A percentile compares a stretch with the other conserved stretches of the same genome.
phyloP scores from a whole-genome alignment of 2,797 vertebrate genomes.

The Poecilia gillii region DNA sequence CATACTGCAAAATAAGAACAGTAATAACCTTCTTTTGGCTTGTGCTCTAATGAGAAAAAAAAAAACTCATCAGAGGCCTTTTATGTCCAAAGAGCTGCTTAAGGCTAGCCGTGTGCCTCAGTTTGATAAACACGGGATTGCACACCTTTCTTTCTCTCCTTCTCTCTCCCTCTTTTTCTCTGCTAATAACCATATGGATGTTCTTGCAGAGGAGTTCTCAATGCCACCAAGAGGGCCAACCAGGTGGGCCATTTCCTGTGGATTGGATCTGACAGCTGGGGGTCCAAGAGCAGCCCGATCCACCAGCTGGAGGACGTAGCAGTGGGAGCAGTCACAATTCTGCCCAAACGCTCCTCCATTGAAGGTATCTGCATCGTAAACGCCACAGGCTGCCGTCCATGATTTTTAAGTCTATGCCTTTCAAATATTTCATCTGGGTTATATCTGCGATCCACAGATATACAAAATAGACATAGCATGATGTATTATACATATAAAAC shows the following conservation, averaged over 20 bases:
- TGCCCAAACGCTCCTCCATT: slow-evolving; percentile 92
- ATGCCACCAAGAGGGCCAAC: slow-evolving; percentile 91
- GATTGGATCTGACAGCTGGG: slow-evolving; percentile 97
- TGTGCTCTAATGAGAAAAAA: slow-evolving; percentile 19
- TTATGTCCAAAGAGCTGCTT: slow-evolving; percentile 29
- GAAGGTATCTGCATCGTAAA: slow-evolving; percentile 81
- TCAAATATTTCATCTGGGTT: not conserved
- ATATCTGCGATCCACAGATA: not conserved
- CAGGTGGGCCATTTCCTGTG: slow-evolving; percentile 93
- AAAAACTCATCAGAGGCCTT: slow-evolving; percentile 14
- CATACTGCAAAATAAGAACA: not conserved
- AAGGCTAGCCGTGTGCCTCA: slow-evolving; percentile 31
- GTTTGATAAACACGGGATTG: slow-evolving; percentile 44
- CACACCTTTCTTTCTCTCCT: slow-evolving; percentile 14
- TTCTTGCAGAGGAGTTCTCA: slow-evolving; percentile 89
- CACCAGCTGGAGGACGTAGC: slow-evolving; percentile 91
- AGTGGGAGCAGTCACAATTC: slow-evolving; percentile 91
- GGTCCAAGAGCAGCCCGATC: slow-evolving; percentile 88
- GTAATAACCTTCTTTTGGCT: not conserved
- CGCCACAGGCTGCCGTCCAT: not conserved
- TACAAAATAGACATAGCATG: not conserved
- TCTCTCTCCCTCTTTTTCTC: slow-evolving; percentile 22
- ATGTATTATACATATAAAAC: not conserved
- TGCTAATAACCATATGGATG: slow-evolving; percentile 51
- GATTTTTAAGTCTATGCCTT: not conserved